These are phyloP conservation scores for Sakesphorus luctuosus DNA, from an alignment of 2,113 vertebrate species.

Conservation along the genomic window DNA sequence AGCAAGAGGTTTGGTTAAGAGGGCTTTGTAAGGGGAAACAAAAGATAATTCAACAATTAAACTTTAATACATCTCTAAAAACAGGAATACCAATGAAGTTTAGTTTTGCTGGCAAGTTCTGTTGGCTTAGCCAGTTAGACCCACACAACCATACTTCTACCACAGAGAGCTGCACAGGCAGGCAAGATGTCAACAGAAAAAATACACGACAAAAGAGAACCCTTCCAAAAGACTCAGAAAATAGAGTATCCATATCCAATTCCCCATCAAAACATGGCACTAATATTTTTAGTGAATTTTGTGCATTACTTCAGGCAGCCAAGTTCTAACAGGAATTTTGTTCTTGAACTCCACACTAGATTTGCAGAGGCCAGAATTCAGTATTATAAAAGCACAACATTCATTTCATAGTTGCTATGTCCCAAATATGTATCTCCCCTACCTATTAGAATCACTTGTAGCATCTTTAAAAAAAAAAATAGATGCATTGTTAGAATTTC, in stretches of 20 bases:
- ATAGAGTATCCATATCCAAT: slow-evolving; percentile 35
- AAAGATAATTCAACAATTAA: background rate
- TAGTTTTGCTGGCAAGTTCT: background rate
- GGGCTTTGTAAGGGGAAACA: background rate
- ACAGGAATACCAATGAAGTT: background rate
- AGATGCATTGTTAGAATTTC: background rate
- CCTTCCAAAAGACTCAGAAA: background rate
- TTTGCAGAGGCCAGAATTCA: slow-evolving; percentile 65
- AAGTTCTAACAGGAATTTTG: background rate
- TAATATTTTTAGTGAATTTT: slow-evolving; percentile 54
- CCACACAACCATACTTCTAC: background rate
- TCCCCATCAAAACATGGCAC: slow-evolving; percentile 28
- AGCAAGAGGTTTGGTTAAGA: background rate
- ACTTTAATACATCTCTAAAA: background rate
- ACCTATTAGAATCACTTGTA: slow-evolving; percentile 42
- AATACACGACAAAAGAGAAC: slow-evolving; percentile 15
- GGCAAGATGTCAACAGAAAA: background rate
- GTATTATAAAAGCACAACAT: slow-evolving; percentile 48
- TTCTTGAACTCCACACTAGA: slow-evolving; percentile 40
- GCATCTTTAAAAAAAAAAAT: background rate
- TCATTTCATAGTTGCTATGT: slow-evolving; percentile 27
- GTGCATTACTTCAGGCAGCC: background rate
- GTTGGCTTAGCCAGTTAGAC: background rate
- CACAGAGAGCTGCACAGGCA: background rate
- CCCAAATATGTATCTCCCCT: slow-evolving; percentile 34